Base-by-base conservation (phyloP, 2,888 invertebrate species). In the Zootermopsis nevadensis region DNA sequence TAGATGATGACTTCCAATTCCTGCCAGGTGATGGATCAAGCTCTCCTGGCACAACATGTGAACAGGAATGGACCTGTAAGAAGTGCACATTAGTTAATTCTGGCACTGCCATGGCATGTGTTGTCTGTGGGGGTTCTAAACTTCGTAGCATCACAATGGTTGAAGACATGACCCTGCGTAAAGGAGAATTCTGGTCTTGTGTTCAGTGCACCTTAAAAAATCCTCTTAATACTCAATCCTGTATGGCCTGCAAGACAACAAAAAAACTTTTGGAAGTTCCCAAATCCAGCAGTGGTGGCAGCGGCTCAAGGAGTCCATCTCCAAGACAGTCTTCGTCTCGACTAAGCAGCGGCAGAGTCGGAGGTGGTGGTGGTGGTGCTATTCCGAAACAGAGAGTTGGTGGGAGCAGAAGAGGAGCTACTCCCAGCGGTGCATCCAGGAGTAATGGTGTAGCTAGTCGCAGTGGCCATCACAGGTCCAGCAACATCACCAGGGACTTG, bases 41-140 rank as follows among this genome's bases (percentile, higher is more conserved):
- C 24, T 53, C 82, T 19, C 80, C 82, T 27, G 74, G 67, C 77
- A 86, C 83, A 35, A 60, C 66, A 0, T 66, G 79, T 35, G 86
- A 86, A 76, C 81, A 90, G 85, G 91, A 93, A 84, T 98, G 98
- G 98, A 93, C 95, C 24, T 98, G 98, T 89, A 93, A 93, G 85
- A 95, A 96, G 86, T 98, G 98, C 88, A 98, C 98, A 2, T 91
- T 97, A 83, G 92, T 96, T 35, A 98, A 98, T 89, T 93, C 94
- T 30, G 91, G 92, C 0, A 90, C 92, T 33, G 93, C 94, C 0
- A 91, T 93, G 84, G 94, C 94, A 0, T 98, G 98, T 89, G 94
- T 95, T 22, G 97, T 96, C 0, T 98, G 98, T 89, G 96, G 96
- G 67, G 96, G 96, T n/a, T 95, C 96, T 0, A 94, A 95, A 86